These are phyloP conservation scores for Rissa tridactyla DNA, from an alignment of 2,113 vertebrate genomes.

Conservation along the genomic window DNA sequence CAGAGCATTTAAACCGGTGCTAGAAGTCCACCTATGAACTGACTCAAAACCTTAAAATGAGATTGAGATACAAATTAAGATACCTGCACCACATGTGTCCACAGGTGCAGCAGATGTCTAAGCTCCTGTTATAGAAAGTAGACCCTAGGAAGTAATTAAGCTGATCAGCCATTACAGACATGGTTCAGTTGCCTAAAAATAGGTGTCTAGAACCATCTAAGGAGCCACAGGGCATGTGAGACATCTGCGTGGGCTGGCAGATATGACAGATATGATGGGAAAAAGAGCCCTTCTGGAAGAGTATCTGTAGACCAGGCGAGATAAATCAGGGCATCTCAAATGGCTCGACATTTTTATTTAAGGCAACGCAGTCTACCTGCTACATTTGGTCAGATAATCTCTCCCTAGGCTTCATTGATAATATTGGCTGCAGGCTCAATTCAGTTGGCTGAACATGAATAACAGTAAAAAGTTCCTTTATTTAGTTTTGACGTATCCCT, in stretches of 20 bases:
- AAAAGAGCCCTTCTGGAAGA: neutral
- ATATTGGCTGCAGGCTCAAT: neutral
- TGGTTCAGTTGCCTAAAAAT: neutral
- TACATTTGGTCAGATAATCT: neutral
- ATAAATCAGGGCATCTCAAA: neutral
- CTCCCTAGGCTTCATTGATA: neutral
- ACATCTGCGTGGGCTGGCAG: neutral
- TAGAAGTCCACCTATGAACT: neutral
- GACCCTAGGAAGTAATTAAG: neutral
- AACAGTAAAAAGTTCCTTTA: neutral
- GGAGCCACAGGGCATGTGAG: neutral
- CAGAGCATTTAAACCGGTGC: neutral
- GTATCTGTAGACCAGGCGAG: neutral
- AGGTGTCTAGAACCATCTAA: neutral
- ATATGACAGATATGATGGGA: neutral
- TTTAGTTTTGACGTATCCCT: neutral
- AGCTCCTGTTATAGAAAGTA: accelerated
- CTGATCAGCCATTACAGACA: neutral
- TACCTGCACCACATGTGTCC: neutral
- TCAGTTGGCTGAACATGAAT: neutral
- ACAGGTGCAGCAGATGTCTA: neutral
- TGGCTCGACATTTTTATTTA: neutral
- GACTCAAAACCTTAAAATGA: neutral
- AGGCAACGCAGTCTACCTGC: neutral
- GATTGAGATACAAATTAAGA: neutral